Conservation (phyloP, 2,888 invertebrate species). For the Phlogophora meticulosa region DNA sequence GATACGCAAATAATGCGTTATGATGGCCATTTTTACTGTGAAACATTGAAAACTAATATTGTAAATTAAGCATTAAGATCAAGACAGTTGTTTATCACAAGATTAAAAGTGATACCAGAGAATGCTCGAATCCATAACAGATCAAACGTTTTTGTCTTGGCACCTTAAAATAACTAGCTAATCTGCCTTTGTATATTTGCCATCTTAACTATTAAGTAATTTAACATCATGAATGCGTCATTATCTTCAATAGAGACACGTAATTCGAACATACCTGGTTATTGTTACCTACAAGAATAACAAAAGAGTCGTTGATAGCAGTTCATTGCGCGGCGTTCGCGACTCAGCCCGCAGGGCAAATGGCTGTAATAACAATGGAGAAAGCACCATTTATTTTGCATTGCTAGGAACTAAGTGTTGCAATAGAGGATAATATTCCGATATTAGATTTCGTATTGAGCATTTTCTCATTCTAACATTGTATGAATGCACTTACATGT, state of each 20-base stretch:
- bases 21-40: not conserved
- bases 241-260: constrained; percentile 51
- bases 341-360: constrained; percentile 60
- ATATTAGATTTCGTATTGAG: constrained; percentile 54
- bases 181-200: not conserved
- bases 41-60: too few relatives aligned
- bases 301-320: constrained; percentile 66
- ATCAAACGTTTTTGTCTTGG: constrained; percentile 3
- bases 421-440: constrained; percentile 58
- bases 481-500: constrained; percentile 45
- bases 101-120: not conserved
- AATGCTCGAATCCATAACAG: too few relatives aligned
- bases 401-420: constrained; percentile 61
- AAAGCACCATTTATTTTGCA: constrained; percentile 67
- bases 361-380: constrained; percentile 65
- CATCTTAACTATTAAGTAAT: constrained; percentile 40
- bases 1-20: constrained; percentile 8
- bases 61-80: too few relatives aligned
- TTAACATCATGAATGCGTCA: constrained; percentile 45
- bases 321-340: constrained; percentile 56
- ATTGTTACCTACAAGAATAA: constrained; percentile 60
- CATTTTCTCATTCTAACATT: constrained; percentile 34
- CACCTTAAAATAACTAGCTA: constrained; percentile 7
- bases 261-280: constrained; percentile 55
- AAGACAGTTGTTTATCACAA: too few relatives aligned